Evolutionary conservation across 2,113 vertebrate genomes (phyloP), one percentile per base, ranked within the genome.

Genomic region (Cryptotis parvus): DNA sequence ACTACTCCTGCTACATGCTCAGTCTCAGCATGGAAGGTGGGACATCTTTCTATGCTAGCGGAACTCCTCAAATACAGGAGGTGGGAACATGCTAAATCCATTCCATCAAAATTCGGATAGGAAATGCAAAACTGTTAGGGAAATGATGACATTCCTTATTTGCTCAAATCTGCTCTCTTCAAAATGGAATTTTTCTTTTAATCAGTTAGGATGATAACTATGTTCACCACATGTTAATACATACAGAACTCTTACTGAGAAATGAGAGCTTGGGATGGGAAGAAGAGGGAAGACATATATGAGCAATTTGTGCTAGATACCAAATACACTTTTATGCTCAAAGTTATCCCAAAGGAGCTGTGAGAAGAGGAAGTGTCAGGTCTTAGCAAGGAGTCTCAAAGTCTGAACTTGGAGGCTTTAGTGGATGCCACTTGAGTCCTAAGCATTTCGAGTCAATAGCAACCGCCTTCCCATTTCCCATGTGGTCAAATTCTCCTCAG

Each of bases 401-500:
- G 55, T 58, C 55, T 58, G 55, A 58, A 58, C 45, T 58, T 58
- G 55, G 55, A 18, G 6, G 55, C 45, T 31, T 69, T 8, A 22
- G 5, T 45, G 29, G 24, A 24, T 18, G 29, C 72, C 33, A 15
- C 61, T 33, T 31, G 9, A n/a, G 18, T 31, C 63, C 76, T 66
- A 1, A 31, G 8, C 70, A 35, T 69, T 35, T 55, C n/a, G 12
- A 24, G 58, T 16, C 66, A 68, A 66, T 45, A 33, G 16, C 4
- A 37, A 9, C 33, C 1, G 15, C n/a, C 16, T 52, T 70, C 33
- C 22, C 29, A 6, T 24, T 26, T 14, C 74, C 65, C 27, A 26
- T 11, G 52, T 15, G 0, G 41, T 14, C 0, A 29, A 14, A 4
- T 75, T 14, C 6, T 9, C 27, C 16, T n/a, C 4, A 58, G 1